Evolutionary conservation across 2,113 vertebrate species (phyloP).

Genomic region (Corydoras maculifer): DNA sequence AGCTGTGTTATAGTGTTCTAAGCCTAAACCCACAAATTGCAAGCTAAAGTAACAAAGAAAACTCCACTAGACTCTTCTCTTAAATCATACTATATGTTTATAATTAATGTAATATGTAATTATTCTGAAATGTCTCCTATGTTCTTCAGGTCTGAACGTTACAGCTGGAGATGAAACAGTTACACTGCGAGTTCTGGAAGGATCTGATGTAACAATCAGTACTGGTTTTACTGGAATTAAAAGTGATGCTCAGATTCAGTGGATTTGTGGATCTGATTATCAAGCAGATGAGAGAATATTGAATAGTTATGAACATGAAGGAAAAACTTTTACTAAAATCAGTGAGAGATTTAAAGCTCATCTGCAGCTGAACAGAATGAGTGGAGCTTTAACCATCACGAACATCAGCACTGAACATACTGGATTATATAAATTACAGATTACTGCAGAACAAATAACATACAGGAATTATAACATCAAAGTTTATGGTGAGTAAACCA

Average conservation of each 20-base stretch:
- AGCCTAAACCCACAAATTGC: too few relatives aligned
- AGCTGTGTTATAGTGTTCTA: too few relatives aligned
- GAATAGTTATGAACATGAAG: background rate
- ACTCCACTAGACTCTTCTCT: too few relatives aligned
- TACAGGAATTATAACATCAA: background rate
- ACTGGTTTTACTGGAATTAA: background rate
- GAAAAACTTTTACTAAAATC: background rate
- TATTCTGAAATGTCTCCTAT: too few relatives aligned
- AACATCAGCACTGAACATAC: slow-evolving; percentile 10
- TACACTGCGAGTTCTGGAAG: background rate
- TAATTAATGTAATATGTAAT: too few relatives aligned
- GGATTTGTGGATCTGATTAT: background rate
- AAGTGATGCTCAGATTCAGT: background rate
- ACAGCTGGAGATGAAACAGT: too few relatives aligned
- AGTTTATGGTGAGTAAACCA: slow-evolving; percentile 23
- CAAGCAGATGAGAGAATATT: background rate
- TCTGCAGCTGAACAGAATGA: slow-evolving; percentile 18
- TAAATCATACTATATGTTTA: too few relatives aligned
- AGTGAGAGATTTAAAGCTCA: slow-evolving; percentile 19
- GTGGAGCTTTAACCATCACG: slow-evolving; percentile 27
- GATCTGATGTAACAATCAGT: background rate
- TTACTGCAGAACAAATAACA: background rate
- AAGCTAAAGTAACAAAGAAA: too few relatives aligned
- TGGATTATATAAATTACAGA: slow-evolving; percentile 14
- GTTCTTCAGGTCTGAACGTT: background rate